Conservation (phyloP, 2,113 vertebrate genomes). For the Vombatus ursinus region DNA sequence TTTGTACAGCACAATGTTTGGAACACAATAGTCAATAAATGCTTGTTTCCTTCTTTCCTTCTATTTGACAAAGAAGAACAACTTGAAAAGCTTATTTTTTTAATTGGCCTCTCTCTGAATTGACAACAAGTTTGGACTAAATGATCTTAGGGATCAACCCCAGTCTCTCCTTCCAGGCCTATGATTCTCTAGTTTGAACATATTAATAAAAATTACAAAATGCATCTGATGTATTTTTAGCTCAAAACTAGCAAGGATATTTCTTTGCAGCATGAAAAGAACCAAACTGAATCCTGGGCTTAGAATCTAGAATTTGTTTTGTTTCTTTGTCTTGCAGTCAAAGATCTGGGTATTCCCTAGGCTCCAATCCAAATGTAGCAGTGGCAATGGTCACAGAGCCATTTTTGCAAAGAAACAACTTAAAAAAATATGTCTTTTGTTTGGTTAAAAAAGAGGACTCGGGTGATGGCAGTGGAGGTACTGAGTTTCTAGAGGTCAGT, state of each 20-base stretch:
- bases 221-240: not conserved
- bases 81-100: not conserved
- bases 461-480: not conserved
- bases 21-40: not conserved
- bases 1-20: not conserved
- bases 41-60: not conserved
- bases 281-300: not conserved
- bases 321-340: not conserved
- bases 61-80: not conserved
- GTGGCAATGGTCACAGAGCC: not conserved
- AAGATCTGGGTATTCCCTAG: not conserved
- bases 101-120: not conserved
- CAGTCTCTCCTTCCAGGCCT: not conserved
- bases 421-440: not conserved
- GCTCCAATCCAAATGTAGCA: not conserved
- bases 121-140: not conserved
- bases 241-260: not conserved
- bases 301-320: not conserved
- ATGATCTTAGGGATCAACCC: not conserved
- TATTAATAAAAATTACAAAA: not conserved
- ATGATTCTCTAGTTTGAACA: not conserved
- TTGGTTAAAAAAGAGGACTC: not conserved
- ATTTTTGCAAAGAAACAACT: not conserved
- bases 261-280: not conserved
- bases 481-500: not conserved